Evolutionary conservation across 2,113 vertebrate species (phyloP), one percentile per base, ranked within the genome.

Genomic region (Menidia beryllina): DNA sequence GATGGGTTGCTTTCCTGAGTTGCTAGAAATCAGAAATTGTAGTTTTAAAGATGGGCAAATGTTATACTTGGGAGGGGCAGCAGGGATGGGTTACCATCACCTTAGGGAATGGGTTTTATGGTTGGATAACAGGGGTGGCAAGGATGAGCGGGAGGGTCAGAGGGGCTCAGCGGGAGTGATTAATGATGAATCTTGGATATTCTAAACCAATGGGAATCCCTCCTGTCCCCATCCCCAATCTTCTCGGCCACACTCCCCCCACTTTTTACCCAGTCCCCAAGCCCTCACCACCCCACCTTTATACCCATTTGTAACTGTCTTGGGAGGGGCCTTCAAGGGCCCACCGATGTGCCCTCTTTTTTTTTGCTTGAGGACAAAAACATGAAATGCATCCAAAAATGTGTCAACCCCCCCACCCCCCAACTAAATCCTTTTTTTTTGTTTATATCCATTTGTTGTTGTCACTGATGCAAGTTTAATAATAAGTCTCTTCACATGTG

Each of bases 271-370:
- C 83, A 50, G 67, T 79, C 69, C 85, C 78, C 64, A 66, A 50
- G 25, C 73, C 34, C 69, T 72, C 60, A 43, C 73, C 63, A 65
- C 71, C 84, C 77, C 87, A 84, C 85, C 88, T 85, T 70, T 56
- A 62, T 85, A 75, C 81, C 88, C 84, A 91, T 92, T 90, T 90
- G 86, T 91, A 89, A 86, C 88, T 91, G 90, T 91, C 87, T 83
- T 68, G 72, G 89, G 85, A 86, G 76, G 74, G 79, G 56, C 78
- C 71, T 79, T 84, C 71, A 54, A 79, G 69, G 70, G 75, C 71
- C 80, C 25, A 15, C 23, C 55, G 62, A 57, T 63, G 60, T 77
- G 53, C 67, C 67, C 75, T 56, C 81, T 76, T 49, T 67, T 79
- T 84, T 83, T 79, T 84, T 83, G 69, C 19, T 65, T 70, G 21